Base-by-base conservation (phyloP, 2,888 invertebrate genomes). In the Xestobium rufovillosum region DNA sequence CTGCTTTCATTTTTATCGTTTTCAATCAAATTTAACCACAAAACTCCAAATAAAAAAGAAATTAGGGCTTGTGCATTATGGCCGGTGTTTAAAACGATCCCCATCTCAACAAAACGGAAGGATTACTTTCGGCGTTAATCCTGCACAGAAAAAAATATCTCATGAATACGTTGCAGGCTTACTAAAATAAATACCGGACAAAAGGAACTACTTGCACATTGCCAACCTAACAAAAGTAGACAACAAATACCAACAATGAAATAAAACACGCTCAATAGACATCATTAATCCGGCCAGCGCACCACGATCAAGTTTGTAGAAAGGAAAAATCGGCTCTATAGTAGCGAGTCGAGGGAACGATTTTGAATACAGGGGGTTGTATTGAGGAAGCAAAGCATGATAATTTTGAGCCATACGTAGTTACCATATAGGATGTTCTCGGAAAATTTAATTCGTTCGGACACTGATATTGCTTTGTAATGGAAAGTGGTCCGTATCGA, bases 251-350 rank as follows among this genome's bases (percentile, higher is more conserved):
- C 63, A 63, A 66, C 65, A 65, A 65, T 64, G 61, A 62, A 65
- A 63, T 64, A 63, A 63, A 62, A 62, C 63, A 65, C 65, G 66
- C 65, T 66, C 66, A 65, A 66, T 66, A 65, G 66, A 66, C 60
- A 63, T 52, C 55, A 60, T 60, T 62, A 64, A 64, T 62, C 63
- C 65, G 50, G 57, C 60, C 59, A 55, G 55, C 58, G 61, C 61
- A 63, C 61, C 60, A 58, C 57, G 57, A 56, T 60, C 61, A 60
- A 60, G 57, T 61, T 44, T 36, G 31, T 31, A 38, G 28, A 39
- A 42, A 41, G 42, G 40, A 38, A 52, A 48, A 44, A 32, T 41
- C 35, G 32, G 25, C 53, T 44, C 43, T 41, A 50, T 38, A n/a
- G n/a, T n/a, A n/a, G n/a, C n/a, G n/a, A n/a, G n/a, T n/a, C n/a